Conservation (phyloP, 2,113 vertebrate genomes). For the Catharus fuscescens region DNA sequence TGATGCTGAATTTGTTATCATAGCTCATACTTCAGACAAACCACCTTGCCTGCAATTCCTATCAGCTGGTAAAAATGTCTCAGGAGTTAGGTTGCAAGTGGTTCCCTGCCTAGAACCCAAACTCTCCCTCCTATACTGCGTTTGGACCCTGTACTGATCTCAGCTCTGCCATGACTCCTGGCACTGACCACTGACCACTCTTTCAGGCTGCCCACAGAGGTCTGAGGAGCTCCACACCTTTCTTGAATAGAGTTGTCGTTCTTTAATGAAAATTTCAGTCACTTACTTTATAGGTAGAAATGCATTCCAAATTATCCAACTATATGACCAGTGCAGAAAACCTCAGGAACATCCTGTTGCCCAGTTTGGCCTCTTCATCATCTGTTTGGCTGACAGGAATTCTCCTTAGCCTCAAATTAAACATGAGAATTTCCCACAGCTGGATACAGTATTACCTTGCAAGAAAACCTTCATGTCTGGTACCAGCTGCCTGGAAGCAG, state of each 20-base stretch:
- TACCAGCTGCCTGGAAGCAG: not conserved
- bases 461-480: not conserved
- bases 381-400: not conserved
- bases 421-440: not conserved
- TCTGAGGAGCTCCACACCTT: not conserved
- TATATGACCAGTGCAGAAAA: not conserved
- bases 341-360: not conserved
- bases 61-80: not conserved
- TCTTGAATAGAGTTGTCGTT: not conserved
- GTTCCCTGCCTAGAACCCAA: not conserved
- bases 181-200: not conserved
- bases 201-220: not conserved
- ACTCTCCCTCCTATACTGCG: not conserved
- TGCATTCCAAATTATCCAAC: not conserved
- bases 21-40: not conserved
- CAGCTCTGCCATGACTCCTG: not conserved
- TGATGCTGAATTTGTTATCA: not conserved
- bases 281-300: not conserved
- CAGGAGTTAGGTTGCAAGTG: not conserved
- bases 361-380: not conserved
- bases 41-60: not conserved
- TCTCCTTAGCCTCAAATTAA: not conserved
- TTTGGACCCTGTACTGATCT: not conserved
- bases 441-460: not conserved
- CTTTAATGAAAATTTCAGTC: not conserved